Conservation (phyloP, 2,113 vertebrate genomes). For the Misgurnus mizolepis region DNA sequence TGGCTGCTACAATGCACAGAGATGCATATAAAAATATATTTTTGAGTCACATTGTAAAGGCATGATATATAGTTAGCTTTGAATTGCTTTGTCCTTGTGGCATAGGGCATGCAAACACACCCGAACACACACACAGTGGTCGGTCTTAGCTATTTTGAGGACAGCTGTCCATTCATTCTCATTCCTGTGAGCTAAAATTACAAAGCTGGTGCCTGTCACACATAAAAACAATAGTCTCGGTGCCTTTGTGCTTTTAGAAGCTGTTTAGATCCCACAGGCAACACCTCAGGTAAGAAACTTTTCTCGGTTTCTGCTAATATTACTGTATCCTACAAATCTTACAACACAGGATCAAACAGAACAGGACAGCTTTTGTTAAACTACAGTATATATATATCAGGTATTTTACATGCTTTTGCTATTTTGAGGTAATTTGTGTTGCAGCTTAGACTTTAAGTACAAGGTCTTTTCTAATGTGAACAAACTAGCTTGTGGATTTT, state of each 20-base stretch:
- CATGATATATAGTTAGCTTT: constrained; percentile 10
- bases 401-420: neutral
- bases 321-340: neutral
- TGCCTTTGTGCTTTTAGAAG: constrained; percentile 31
- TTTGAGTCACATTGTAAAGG: neutral
- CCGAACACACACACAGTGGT: constrained; percentile 25
- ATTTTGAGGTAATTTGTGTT: neutral
- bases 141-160: constrained; percentile 1
- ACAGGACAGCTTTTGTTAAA: neutral
- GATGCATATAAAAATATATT: constrained; percentile 15
- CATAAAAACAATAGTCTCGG: constrained; percentile 56
- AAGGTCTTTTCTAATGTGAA: neutral
- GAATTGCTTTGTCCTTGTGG: constrained; percentile 43
- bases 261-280: neutral
- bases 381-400: neutral
- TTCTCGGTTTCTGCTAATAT: neutral
- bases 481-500: neutral
- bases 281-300: constrained; percentile 45
- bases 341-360: neutral
- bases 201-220: constrained; percentile 49
- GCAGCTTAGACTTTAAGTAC: neutral
- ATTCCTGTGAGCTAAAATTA: constrained; percentile 57
- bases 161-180: constrained; percentile 47
- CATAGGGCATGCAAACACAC: constrained; percentile 43
- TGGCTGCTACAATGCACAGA: neutral